Evolutionary conservation across 1,140 invertebrate genomes (phyloP), one percentile per base, ranked within the genome.

Genomic region (Drosophila lowei): DNA sequence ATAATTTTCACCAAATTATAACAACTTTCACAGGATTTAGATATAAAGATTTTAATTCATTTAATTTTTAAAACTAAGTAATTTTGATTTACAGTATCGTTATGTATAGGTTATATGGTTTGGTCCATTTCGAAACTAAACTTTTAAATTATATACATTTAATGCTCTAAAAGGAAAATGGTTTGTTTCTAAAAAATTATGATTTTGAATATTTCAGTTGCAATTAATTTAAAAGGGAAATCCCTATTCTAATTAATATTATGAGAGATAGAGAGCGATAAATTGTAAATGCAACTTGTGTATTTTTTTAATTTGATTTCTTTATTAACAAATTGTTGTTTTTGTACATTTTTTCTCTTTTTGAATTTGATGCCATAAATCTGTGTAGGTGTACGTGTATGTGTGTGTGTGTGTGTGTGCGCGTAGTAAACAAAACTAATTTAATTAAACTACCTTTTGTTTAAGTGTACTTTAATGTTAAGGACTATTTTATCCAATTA

Each of bases 381-480:
- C 63, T 74, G 76, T 62, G 42, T 62, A 44, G 23, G 49, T 52
- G 42, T 66, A 15, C 25, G 41, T 77, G 57, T 75, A 30, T 18
- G 30, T 70, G 52, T 28, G 50, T 48, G 42, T 55, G 57, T 61
- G 16, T 56, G 58, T 58, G 25, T 65, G 55, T 81, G 79, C 71
- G 80, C 81, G 73, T 74, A 86, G 77, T 80, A 86, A 90, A 88
- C 63, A 89, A 78, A 89, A 89, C 83, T 84, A 80, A 79, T 73
- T 88, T 88, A 83, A 86, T 77, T 85, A 85, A 81, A 85, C 67
- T 85, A 81, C 28, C 56, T 62, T 72, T 72, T 62, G 41, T 74
- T 67, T 79, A 79, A 63, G 56, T 44, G 60, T 77, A 60, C 55
- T 72, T 72, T 43, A 85, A 71, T 70, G 58, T 76, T 88, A 89